phyloP scores from a whole-genome alignment of 37 sponge, comb jelly and placozoan genomes.

The Agelas oroides region DNA sequence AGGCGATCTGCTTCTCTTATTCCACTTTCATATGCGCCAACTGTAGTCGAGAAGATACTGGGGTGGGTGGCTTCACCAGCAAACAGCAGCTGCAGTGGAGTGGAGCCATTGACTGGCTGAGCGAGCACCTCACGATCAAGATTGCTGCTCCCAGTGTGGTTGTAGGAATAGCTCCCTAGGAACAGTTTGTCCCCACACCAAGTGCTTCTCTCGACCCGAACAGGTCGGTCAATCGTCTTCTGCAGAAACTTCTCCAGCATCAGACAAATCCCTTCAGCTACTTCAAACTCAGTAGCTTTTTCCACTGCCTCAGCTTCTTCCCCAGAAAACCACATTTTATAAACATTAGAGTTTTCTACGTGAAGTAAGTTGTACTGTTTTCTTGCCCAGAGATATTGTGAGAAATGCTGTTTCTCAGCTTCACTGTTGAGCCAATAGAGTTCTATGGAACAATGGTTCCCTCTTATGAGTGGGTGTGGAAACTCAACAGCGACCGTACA shows the following conservation, averaged over 20 bases:
- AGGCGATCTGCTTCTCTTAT: constrained; percentile 54
- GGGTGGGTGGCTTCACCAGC: constrained; percentile 78
- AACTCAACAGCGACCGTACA: constrained; percentile 67
- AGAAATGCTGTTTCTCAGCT: not conserved
- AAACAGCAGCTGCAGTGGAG: constrained; percentile 70
- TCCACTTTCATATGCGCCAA: constrained; percentile 74
- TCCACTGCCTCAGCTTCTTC: constrained; percentile 12
- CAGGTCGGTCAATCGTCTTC: constrained; percentile 13
- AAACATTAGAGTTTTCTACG: constrained; percentile 28
- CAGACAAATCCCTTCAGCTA: constrained; percentile 7
- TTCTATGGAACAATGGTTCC: not conserved
- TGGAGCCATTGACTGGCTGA: constrained; percentile 30
- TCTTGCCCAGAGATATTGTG: constrained; percentile 27
- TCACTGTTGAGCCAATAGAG: constrained; percentile 52
- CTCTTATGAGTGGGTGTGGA: constrained; percentile 6
- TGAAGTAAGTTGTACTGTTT: not conserved
- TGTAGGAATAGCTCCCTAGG: constrained; percentile 50
- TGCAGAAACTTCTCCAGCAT: constrained; percentile 26
- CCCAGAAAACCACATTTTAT: constrained; percentile 42
- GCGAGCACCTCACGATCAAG: constrained; percentile 17
- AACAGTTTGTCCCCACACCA: constrained; percentile 44
- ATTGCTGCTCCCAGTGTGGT: not conserved
- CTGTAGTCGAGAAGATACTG: constrained; percentile 31
- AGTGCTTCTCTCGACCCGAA: not conserved
- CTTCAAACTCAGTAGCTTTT: constrained; percentile 17